A percentile compares a stretch with the other conserved stretches of the same genome.
Conservation (phyloP, 2,888 invertebrate genomes). For the Schizotus pectinicornis region DNA sequence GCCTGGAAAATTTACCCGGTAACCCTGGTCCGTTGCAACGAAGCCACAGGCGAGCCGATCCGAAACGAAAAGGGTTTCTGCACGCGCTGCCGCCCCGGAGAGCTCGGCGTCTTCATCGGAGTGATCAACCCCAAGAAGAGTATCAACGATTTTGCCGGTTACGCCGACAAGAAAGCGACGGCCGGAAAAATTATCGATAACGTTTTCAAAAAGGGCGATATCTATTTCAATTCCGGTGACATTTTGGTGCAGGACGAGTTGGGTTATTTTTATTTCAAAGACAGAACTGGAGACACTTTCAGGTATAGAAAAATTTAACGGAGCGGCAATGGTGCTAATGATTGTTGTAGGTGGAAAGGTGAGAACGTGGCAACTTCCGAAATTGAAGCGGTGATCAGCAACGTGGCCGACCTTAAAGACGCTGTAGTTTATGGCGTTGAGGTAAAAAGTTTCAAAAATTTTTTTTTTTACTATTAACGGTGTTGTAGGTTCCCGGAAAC, state of each 20-base stretch:
- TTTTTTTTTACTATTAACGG: conserved; percentile 20
- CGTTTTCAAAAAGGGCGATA: conserved; percentile 84
- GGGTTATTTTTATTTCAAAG: conserved; percentile 94
- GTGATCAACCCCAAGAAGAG: conserved; percentile 64
- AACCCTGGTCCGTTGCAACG: conserved; percentile 68
- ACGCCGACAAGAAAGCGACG: conserved; percentile 70
- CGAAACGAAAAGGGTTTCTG: conserved; percentile 76
- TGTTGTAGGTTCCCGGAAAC: conserved; percentile 70
- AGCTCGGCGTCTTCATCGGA: conserved; percentile 86
- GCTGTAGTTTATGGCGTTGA: conserved; percentile 92
- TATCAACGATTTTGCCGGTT: conserved; percentile 72
- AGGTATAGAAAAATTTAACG: conserved; percentile 56
- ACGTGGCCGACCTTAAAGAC: conserved; percentile 70
- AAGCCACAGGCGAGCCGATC: conserved; percentile 75
- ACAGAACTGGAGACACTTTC: conserved; percentile 86
- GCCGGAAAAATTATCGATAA: conserved; percentile 73
- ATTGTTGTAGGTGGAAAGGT: conserved; percentile 75
- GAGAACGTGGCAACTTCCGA: conserved; percentile 97
- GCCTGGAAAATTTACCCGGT: conserved; percentile 68
- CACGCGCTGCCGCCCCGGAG: conserved; percentile 78
- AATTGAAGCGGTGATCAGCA: conserved; percentile 89
- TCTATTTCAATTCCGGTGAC: conserved; percentile 90
- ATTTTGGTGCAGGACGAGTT: conserved; percentile 87
- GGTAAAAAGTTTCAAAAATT: conserved; percentile 62
- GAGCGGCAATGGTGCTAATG: too few species aligned